These are phyloP conservation scores for Thecophora atra DNA, from an alignment of 2,888 invertebrate species.

Conservation along the genomic window DNA sequence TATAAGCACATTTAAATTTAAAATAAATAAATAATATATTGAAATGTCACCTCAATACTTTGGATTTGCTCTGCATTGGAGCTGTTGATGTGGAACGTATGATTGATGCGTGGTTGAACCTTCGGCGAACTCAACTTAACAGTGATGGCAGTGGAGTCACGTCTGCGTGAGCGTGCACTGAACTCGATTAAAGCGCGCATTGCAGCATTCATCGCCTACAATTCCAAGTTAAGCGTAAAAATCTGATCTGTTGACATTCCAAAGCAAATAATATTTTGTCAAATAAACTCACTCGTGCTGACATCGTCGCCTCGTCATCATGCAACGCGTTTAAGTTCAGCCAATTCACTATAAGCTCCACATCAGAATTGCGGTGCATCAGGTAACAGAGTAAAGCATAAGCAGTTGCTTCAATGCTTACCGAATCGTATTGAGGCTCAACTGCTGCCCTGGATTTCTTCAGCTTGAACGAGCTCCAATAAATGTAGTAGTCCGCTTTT, in stretches of 20 bases:
- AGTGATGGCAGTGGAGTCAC: slow-evolving; percentile 79
- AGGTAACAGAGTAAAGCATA: slow-evolving; percentile 88
- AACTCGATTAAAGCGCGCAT: slow-evolving; percentile 88
- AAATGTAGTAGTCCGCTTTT: slow-evolving; percentile 76
- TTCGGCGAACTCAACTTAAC: slow-evolving; percentile 83
- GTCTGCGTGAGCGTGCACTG: slow-evolving; percentile 79
- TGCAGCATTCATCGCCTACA: slow-evolving; percentile 83
- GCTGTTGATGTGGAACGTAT: slow-evolving; percentile 73
- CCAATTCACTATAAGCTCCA: slow-evolving; percentile 87
- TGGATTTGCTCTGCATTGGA: slow-evolving; percentile 80
- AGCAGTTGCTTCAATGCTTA: slow-evolving; percentile 89
- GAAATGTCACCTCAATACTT: slow-evolving; percentile 71
- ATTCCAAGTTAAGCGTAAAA: slow-evolving; percentile 49
- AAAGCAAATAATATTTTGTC: not conserved
- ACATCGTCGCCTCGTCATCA: slow-evolving; percentile 81
- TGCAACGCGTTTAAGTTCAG: slow-evolving; percentile 82
- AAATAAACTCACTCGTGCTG: slow-evolving; percentile 70
- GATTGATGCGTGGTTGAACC: slow-evolving; percentile 69
- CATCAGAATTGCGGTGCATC: slow-evolving; percentile 77
- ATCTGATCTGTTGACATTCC: not conserved
- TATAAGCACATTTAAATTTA: too few species aligned
- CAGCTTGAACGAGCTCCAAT: slow-evolving; percentile 81
- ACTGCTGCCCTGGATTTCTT: slow-evolving; percentile 71
- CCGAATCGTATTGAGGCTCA: slow-evolving; percentile 78
- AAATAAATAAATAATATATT: too few species aligned